Conservation (phyloP, 2,888 invertebrate species). For the Oithona nana region DNA sequence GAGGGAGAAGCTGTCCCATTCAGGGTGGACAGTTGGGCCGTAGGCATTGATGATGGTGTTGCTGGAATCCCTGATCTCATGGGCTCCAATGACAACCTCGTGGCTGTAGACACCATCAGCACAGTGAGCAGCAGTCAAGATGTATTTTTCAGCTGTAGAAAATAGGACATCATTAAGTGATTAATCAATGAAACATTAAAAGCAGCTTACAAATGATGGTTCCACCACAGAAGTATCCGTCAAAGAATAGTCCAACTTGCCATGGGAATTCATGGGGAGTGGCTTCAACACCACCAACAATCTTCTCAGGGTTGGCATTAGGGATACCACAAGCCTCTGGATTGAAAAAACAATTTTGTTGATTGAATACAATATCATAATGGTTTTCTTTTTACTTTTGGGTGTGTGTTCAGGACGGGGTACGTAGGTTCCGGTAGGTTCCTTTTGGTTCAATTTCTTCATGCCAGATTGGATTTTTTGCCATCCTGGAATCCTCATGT, state of each 20-base stretch:
- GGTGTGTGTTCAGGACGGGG: neutral
- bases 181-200: neutral
- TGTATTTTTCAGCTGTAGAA: neutral
- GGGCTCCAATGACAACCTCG: neutral
- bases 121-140: neutral
- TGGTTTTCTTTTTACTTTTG: neutral
- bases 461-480: neutral
- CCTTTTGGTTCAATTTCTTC: neutral
- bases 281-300: neutral
- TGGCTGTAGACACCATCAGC: neutral
- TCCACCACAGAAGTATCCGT: neutral
- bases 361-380: neutral
- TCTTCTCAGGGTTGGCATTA: neutral
- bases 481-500: neutral
- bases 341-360: no score
- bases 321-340: neutral
- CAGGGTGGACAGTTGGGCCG: neutral
- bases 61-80: neutral
- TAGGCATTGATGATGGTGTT: neutral
- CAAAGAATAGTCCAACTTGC: neutral
- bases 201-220: neutral
- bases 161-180: neutral
- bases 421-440: neutral
- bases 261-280: neutral
- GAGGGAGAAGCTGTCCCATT: neutral